Evolutionary conservation across 2,888 invertebrate species (phyloP), one percentile per base, ranked within the genome.

Genomic region (Dyspetes luteomarginatus): DNA sequence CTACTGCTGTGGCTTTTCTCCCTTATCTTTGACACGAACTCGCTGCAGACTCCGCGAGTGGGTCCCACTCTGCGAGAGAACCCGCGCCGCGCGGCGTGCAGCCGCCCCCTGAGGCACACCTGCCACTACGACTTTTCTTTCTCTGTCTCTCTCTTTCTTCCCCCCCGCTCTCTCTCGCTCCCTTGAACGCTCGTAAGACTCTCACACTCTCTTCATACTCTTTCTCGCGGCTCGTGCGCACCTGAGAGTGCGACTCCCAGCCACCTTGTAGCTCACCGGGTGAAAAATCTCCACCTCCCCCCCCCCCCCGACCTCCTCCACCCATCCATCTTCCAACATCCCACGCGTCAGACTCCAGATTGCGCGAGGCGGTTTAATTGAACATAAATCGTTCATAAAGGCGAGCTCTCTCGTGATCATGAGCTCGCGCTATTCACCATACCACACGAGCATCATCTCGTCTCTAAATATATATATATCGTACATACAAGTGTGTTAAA

Each of bases 371-470:
- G 84, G 82, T 88, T 89, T 89, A 88, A 89, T 88, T 86, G 86
- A 88, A 87, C 88, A 86, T 88, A 88, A 89, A 87, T 88, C 86
- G 87, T 87, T 87, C 86, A 86, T 86, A 88, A 88, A 86, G 80
- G 84, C 82, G 12, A 55, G 52, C 79, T 67, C 65, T 68, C 64
- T 78, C 80, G 75, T 69, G 74, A 75, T 75, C 74, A 62, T 74
- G 62, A 36, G 65, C 78, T 86, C 85, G 84, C 85, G 48, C 58
- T 62, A 28, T 62, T 68, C 58, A 50, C 50, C 75, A 58, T 67
- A 41, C 72, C 60, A 75, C 58, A 65, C 41, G 58, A 71, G 45
- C 45, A 50, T 65, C 24, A 41, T 41, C 64, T 30, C 41, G 43
- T 28, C 26, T 43, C 24, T 68, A 68, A 58, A 30, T 9, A 36